These are phyloP conservation scores for Rhea americana DNA, from an alignment of 2,113 vertebrate genomes.

Conservation along the genomic window DNA sequence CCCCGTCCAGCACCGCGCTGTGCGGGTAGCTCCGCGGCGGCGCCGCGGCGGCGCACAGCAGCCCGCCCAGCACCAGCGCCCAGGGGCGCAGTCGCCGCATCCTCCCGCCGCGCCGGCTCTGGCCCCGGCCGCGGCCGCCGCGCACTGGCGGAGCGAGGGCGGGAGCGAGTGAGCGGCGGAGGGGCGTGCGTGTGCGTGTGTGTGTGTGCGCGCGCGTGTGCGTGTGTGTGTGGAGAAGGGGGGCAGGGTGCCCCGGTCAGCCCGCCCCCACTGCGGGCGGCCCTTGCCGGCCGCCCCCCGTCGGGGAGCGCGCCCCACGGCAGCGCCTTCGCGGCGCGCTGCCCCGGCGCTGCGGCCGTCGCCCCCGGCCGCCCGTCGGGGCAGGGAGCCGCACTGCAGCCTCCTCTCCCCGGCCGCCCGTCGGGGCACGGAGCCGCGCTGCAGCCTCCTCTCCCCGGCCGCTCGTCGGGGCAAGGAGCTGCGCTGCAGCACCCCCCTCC, in stretches of 20 bases:
- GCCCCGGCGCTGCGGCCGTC: too few species aligned
- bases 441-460: background rate
- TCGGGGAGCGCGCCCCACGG: background rate
- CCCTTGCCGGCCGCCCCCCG: background rate
- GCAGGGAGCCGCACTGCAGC: too few species aligned
- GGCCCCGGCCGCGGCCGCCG: background rate
- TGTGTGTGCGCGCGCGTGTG: background rate
- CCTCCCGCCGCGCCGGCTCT: background rate
- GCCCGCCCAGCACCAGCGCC: constrained; percentile 42
- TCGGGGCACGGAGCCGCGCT: background rate
- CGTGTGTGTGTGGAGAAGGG: background rate
- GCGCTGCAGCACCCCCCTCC: too few species aligned
- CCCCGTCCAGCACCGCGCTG: constrained; percentile 77
- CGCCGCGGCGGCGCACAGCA: constrained; percentile 27
- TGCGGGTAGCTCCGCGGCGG: constrained; percentile 64
- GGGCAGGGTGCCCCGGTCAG: background rate
- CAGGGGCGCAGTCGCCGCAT: constrained; percentile 15
- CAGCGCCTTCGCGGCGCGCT: background rate
- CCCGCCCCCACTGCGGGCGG: constrained; percentile 30
- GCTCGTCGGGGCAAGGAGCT: too few species aligned
- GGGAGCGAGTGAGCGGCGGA: too few species aligned
- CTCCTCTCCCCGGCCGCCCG: too few species aligned
- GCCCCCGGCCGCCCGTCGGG: background rate
- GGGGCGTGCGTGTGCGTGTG: background rate
- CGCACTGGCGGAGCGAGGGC: background rate